Percentiles rank a stretch among this genome's conserved stretches.
These are phyloP conservation scores for Andrena flavipes DNA, from an alignment of 2,888 invertebrate genomes.

Conservation along the genomic window DNA sequence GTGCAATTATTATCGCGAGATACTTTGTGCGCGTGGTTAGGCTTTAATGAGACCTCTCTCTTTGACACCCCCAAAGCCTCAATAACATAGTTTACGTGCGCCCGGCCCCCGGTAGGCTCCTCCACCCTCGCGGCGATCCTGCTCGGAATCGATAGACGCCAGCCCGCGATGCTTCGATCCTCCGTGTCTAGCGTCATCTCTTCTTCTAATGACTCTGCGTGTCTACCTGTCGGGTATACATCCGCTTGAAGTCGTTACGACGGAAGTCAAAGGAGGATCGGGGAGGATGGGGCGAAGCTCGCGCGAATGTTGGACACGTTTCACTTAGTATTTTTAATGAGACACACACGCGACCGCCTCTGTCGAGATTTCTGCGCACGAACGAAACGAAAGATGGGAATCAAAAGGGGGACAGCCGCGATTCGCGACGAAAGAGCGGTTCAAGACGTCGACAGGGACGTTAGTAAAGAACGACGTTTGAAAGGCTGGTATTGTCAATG, in stretches of 20 bases:
- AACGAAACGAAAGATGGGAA: not conserved
- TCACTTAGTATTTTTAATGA: slow-evolving; percentile 50
- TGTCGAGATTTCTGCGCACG: slow-evolving; percentile 13
- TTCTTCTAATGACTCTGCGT: slow-evolving; percentile 47
- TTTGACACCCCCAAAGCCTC: slow-evolving; percentile 44
- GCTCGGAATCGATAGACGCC: slow-evolving; percentile 36
- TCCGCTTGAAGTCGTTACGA: slow-evolving; percentile 55
- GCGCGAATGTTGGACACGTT: slow-evolving; percentile 36
- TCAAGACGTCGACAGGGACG: slow-evolving; percentile 1
- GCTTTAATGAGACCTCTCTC: slow-evolving; percentile 51
- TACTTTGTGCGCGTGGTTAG: slow-evolving; percentile 48
- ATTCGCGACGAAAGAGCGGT: slow-evolving; percentile 8
- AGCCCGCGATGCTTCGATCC: slow-evolving; percentile 28
- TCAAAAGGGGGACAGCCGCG: not conserved
- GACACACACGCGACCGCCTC: slow-evolving; percentile 4
- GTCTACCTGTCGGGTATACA: slow-evolving; percentile 48
- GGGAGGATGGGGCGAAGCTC: not conserved
- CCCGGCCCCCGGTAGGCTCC: not conserved
- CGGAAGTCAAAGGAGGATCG: slow-evolving; percentile 20
- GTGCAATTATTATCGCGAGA: slow-evolving; percentile 62
- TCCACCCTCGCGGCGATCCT: slow-evolving; percentile 11
- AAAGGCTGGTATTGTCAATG: not conserved
- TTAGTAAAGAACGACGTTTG: not conserved
- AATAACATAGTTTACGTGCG: slow-evolving; percentile 39
- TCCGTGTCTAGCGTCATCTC: slow-evolving; percentile 20